These are phyloP conservation scores for Heliconius sara DNA, from an alignment of 2,888 invertebrate genomes.

Conservation along the genomic window DNA sequence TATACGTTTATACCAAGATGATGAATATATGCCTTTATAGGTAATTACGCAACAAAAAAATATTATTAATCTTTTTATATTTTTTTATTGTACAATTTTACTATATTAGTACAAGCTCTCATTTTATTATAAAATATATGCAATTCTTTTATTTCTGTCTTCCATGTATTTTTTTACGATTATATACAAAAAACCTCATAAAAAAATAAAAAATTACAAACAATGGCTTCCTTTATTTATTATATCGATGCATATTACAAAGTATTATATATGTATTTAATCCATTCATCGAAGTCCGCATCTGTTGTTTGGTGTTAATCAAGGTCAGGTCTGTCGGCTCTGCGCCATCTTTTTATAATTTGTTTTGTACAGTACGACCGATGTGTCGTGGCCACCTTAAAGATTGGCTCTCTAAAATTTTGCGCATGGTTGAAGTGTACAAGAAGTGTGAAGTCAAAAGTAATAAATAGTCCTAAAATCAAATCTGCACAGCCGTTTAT, in stretches of 20 bases:
- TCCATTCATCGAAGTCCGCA: conserved; percentile 7
- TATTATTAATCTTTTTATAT: not conserved
- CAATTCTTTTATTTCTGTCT: not conserved
- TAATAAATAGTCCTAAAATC: not conserved
- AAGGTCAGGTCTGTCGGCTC: conserved; percentile 6
- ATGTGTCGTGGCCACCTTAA: not conserved
- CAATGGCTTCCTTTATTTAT: not conserved
- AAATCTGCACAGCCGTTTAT: not conserved
- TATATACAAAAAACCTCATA: no score
- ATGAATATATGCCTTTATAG: not conserved
- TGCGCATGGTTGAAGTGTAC: not conserved
- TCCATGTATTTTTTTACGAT: no score
- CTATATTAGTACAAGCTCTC: not conserved
- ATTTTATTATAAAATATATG: no score
- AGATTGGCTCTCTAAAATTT: not conserved
- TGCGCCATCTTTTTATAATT: not conserved
- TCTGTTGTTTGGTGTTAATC: not conserved
- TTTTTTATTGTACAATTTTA: not conserved
- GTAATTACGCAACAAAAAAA: conserved; percentile 1
- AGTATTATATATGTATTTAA: not conserved
- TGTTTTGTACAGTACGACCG: not conserved
- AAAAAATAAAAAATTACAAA: no score
- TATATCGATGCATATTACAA: not conserved
- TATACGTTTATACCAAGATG: not conserved
- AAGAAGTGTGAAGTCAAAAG: not conserved